phyloP scores from a whole-genome alignment of 2,888 invertebrate species.

The Octonoba sinensis region DNA sequence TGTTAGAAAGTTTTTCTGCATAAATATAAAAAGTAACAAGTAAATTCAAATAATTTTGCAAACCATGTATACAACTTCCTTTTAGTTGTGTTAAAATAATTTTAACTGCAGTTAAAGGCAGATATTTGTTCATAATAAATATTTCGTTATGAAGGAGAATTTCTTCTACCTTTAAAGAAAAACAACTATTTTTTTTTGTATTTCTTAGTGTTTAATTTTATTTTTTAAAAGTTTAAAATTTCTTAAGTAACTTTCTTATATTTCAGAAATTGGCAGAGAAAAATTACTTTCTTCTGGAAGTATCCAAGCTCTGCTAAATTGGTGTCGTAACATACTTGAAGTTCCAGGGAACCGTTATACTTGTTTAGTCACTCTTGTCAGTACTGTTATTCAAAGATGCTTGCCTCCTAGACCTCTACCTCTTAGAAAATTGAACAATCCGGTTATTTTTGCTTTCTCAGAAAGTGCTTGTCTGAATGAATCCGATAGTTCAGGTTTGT shows the following conservation, averaged over 20 bases:
- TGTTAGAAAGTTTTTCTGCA: too few species aligned
- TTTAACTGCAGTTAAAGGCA: too few species aligned
- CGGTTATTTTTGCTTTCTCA: slow-evolving; percentile 53
- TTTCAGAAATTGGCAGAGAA: slow-evolving; percentile 53
- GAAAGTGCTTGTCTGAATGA: slow-evolving; percentile 42
- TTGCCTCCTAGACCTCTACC: slow-evolving; percentile 72
- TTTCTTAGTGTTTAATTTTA: too few species aligned
- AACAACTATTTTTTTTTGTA: too few species aligned
- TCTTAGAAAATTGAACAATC: slow-evolving; percentile 50
- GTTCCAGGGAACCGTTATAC: slow-evolving; percentile 73
- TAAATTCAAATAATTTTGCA: too few species aligned
- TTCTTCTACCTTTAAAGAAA: too few species aligned
- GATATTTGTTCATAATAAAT: too few species aligned
- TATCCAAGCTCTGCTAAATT: slow-evolving; percentile 39
- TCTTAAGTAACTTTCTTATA: slow-evolving; percentile 6
- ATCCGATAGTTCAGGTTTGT: slow-evolving; percentile 54
- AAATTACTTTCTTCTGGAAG: slow-evolving; percentile 41
- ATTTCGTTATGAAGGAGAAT: too few species aligned
- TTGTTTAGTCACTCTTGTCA: slow-evolving; percentile 77
- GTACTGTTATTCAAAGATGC: slow-evolving; percentile 79
- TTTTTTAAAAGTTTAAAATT: background rate
- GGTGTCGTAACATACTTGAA: slow-evolving; percentile 46
- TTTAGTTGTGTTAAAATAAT: too few species aligned
- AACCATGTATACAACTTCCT: too few species aligned
- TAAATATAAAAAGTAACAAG: too few species aligned